Evolutionary conservation across 2,888 invertebrate genomes (phyloP), one percentile per base, ranked within the genome.

Genomic region (Drosophila dives): DNA sequence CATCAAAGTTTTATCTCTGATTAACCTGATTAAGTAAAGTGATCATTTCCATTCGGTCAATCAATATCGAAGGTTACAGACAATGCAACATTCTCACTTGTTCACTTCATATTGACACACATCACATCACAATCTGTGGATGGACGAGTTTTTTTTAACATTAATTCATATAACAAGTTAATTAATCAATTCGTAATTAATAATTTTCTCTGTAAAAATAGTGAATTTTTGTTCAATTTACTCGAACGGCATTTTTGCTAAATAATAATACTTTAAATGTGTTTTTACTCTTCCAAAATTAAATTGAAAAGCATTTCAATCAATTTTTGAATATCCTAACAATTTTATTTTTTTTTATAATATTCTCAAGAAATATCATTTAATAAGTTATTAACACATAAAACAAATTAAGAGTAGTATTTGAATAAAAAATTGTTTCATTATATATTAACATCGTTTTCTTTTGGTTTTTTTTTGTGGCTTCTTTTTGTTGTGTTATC

Each of bases 381-480:
- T 88, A 88, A 88, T 89, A 88, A 81, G 90, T 85, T 85, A 75
- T 87, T 90, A 91, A 89, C 91, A 89, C 91, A 89, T 86, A 89
- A 89, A 90, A 82, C 85, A 89, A 89, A 89, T 89, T 77, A 91
- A 90, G 85, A 89, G 85, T 86, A 90, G 77, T 89, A 86, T 89
- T 88, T 90, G 81, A 89, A 87, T 90, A 89, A 87, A 90, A 87
- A 90, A 90, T 86, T 77, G 61, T 83, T 86, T 81, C 56, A 75
- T 86, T 85, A 72, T 74, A 73, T 83, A 75, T 72, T 90, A 89
- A 81, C 87, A 76, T 80, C 63, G 33, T 84, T 79, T 76, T 73
- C 64, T 74, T 65, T 58, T 42, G 20, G 64, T 58, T 63, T 72
- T 67, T 33, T 56, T 60, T 62, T 66, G 55, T 56, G 68, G 56